Conservation (phyloP, 2,888 invertebrate species). For the Rhamphomyia laevipes region DNA sequence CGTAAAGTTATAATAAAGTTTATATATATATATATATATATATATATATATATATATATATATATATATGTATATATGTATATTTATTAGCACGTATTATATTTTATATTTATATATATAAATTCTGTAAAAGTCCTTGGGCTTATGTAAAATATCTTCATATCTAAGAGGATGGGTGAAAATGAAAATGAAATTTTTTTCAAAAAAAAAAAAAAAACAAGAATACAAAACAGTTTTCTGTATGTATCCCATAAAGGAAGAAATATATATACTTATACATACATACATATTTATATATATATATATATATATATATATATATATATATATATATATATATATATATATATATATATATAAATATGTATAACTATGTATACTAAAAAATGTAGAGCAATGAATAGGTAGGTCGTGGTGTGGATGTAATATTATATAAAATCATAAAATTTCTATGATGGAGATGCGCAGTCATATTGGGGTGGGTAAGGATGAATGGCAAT, state of each 20-base stretch:
- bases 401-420: constrained; percentile 1
- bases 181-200: too few species aligned
- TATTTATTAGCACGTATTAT: not conserved
- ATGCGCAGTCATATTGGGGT: not conserved
- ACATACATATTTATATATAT: not conserved
- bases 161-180: too few species aligned
- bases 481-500: not conserved
- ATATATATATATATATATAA: too few species aligned
- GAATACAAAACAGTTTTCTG: too few species aligned
- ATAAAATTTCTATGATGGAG: not conserved
- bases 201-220: too few species aligned
- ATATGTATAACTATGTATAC: not conserved
- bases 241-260: too few species aligned
- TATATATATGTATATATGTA: not conserved
- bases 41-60: not conserved
- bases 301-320: too few species aligned
- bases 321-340: too few species aligned
- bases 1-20: not conserved
- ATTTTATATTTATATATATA: not conserved
- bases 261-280: too few species aligned
- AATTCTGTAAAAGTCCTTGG: too few species aligned
- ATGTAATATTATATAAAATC: not conserved
- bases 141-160: too few species aligned
- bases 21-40: too few species aligned
- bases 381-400: not conserved